These are phyloP conservation scores for Ferdinandea cuprea DNA, from an alignment of 2,888 invertebrate species.

Conservation along the genomic window DNA sequence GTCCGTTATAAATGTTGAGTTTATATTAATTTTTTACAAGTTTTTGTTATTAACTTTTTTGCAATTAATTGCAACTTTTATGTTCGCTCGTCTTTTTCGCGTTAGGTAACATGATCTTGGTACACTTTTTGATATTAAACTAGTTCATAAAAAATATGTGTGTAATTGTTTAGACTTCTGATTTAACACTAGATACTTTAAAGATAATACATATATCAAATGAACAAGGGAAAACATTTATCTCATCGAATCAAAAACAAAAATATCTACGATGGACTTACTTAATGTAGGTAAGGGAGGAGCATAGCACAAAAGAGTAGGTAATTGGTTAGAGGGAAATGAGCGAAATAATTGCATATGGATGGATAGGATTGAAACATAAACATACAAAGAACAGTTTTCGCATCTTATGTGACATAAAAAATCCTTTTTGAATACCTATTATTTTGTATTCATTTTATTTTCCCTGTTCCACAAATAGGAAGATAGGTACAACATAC, in stretches of 20 bases:
- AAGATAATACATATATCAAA: background rate
- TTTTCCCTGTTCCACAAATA: background rate
- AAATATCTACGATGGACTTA: no score
- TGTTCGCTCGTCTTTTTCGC: slow-evolving; percentile 28
- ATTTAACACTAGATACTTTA: background rate
- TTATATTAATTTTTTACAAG: slow-evolving; percentile 13
- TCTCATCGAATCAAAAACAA: no score
- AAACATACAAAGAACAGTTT: no score
- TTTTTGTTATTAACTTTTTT: slow-evolving; percentile 3
- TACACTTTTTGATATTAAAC: background rate
- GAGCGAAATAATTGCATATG: slow-evolving; percentile 16
- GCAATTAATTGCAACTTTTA: slow-evolving; percentile 9
- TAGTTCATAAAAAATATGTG: slow-evolving; percentile 8
- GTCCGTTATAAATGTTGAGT: slow-evolving; percentile 46
- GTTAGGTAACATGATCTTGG: slow-evolving; percentile 12
- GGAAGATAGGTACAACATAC: slow-evolving; percentile 3
- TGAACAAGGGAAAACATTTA: no score
- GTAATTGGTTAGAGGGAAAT: slow-evolving; percentile 5
- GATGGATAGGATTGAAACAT: background rate
- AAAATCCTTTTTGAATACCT: no score
- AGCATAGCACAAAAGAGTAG: slow-evolving; percentile 1
- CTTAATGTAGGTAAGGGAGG: slow-evolving; percentile 37
- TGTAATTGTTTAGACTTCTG: background rate
- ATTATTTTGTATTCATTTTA: no score
- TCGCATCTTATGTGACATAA: no score